Conservation (phyloP, 2,797 vertebrate genomes). For the Enteromius treurensis region DNA sequence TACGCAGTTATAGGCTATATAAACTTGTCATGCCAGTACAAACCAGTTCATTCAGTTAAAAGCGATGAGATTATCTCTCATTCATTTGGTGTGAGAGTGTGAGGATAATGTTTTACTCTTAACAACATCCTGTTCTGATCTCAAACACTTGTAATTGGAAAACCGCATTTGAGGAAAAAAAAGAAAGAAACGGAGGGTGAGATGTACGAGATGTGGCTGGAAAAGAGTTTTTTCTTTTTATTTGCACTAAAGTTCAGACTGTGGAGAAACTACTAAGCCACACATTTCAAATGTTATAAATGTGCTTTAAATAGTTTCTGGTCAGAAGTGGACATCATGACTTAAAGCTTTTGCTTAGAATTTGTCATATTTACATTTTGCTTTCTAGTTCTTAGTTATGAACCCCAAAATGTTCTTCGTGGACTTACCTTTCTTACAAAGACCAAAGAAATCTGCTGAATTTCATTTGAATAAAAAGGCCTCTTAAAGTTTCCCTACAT, state of each 20-base stretch:
- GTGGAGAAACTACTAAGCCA: slow-evolving; percentile 71
- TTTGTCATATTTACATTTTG: slow-evolving; percentile 26
- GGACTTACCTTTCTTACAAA: neutral
- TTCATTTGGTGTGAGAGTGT: slow-evolving; percentile 43
- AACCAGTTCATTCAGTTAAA: slow-evolving; percentile 54
- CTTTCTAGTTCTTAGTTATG: neutral
- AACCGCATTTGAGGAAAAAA: slow-evolving; percentile 66
- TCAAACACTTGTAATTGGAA: slow-evolving; percentile 63
- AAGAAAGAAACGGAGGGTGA: slow-evolving; percentile 34
- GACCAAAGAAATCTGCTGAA: neutral
- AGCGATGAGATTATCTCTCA: slow-evolving; percentile 71
- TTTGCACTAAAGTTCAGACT: slow-evolving; percentile 57
- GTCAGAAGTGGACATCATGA: slow-evolving; percentile 58
- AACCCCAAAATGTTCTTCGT: neutral
- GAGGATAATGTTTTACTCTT: slow-evolving; percentile 69
- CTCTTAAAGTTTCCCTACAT: neutral
- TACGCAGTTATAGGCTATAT: neutral
- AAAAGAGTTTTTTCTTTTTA: slow-evolving; percentile 55
- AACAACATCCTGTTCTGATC: slow-evolving; percentile 62
- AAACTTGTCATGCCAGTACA: slow-evolving; percentile 90
- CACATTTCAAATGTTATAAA: slow-evolving; percentile 69
- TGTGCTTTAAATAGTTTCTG: slow-evolving; percentile 68
- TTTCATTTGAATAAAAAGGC: neutral
- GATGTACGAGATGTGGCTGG: slow-evolving; percentile 26
- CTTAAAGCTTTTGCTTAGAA: slow-evolving; percentile 40